Base-by-base conservation (phyloP, 2,113 vertebrate species). In the Galbula dea region DNA sequence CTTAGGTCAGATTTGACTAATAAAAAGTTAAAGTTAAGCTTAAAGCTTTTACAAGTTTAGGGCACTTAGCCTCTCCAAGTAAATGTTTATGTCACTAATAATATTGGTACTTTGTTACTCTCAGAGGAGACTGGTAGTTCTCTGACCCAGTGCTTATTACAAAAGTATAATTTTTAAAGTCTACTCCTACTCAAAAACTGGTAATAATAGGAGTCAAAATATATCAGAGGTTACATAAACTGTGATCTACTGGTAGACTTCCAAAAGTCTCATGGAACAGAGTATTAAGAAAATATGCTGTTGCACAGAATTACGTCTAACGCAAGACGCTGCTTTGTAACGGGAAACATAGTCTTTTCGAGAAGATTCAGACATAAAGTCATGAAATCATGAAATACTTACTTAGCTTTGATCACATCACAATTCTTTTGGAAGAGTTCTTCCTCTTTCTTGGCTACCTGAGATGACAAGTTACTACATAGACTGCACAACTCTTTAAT, bases 361-460 rank as follows among this genome's bases (percentile, higher is more conserved):
- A 41, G 15, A 92, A 61, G 19, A 67, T 37, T 45, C 32, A 83
- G 23, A 62, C 9, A 61, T 72, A 39, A 58, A 49, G 23, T 4
- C 17, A 92, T 32, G 36, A 80, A 89, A 89, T 43, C 7, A 34
- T 27, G 0, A 75, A 65, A 75, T 85, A 91, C 91, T 90, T 93
- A 96, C 98, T 97, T 96, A 86, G 98, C 81, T 95, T 66, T 86
- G 36, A 79, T 48, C 51, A 98, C 82, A 91, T 97, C 97, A 30
- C 63, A 89, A 13, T 98, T 95, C 95, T 97, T 98, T 77, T 95
- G 89, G 49, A 94, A 91, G 77, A 97, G 76, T 82, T 98, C 97
- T 41, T 83, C 90, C 84, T 97, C 97, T 87, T 97, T 98, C 89
- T 96, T n/a, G 51, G 96, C 90, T 49, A 98, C 83, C 81, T 97